Evolutionary conservation across 2,113 vertebrate genomes (phyloP), one percentile per base, ranked within the genome.

Genomic region (Corythoichthys intestinalis): DNA sequence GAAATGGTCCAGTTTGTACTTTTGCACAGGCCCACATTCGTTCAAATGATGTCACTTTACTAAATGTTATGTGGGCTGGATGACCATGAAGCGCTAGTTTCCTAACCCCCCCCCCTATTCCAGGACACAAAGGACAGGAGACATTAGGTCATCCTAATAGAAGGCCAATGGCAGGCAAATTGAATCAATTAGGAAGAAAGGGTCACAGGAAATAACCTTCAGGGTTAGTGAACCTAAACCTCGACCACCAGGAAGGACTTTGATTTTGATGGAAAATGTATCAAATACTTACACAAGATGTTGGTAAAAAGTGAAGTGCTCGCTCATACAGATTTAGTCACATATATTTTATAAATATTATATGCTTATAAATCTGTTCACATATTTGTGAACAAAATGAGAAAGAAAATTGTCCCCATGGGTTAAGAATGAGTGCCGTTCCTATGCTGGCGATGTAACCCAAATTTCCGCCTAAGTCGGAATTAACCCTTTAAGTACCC

Each of bases 161-260:
- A 77, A 70, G 83, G 56, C 82, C 83, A 77, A 66, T 86, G 86
- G 86, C 69, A 28, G 81, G 81, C 87, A 90, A 90, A 91, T 89
- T 87, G 82, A 89, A 90, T 90, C 88, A 89, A 82, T 91, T 89
- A 89, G 90, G 88, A 91, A 91, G 83, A 72, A 52, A 69, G 74
- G 90, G 90, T 91, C 88, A 90, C 69, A 89, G 89, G 88, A 92
- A 90, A 79, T 84, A 83, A 86, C 84, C 89, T 13, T 73, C 64
- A 70, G 77, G 85, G 88, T 87, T 83, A 74, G 59, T 78, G 84
- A 87, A 76, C 87, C 74, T 65, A 60, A 77, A 78, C 74, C 82
- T 83, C 37, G 70, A 48, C 70, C 71, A 72, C 84, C 84, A 85
- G 86, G 85, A 44, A 84, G 65, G 73, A 53, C 82, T 70, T 57